These are phyloP conservation scores for Poecilia latipinna DNA, from an alignment of 2,113 vertebrate genomes.

Conservation along the genomic window DNA sequence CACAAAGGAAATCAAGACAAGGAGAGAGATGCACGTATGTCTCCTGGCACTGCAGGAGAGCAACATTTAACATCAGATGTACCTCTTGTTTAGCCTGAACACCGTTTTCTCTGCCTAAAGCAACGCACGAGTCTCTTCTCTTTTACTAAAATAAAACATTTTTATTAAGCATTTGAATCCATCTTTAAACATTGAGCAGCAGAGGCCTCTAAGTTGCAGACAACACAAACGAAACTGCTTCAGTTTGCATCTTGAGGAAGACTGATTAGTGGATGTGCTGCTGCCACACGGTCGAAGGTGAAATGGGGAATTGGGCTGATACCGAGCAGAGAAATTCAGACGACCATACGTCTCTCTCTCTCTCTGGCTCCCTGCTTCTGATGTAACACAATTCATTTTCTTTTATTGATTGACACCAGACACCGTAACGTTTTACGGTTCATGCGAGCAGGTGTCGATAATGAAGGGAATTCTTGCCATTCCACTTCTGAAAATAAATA, in stretches of 20 bases:
- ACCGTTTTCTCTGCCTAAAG: conserved; percentile 2
- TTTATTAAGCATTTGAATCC: conserved; percentile 42
- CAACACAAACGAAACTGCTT: conserved; percentile 47
- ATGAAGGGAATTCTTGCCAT: conserved; percentile 50
- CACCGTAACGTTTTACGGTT: conserved; percentile 26
- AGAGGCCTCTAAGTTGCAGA: conserved; percentile 12
- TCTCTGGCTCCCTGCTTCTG: conserved; percentile 43
- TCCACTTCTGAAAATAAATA: conserved; percentile 30
- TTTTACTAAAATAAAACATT: background rate
- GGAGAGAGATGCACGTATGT: conserved; percentile 9
- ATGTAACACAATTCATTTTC: conserved; percentile 61
- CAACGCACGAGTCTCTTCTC: background rate
- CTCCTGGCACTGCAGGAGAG: conserved; percentile 17
- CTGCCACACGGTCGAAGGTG: conserved; percentile 12
- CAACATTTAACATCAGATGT: conserved; percentile 20
- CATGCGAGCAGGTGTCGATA: conserved; percentile 30
- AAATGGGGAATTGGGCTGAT: conserved; percentile 42
- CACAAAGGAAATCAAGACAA: conserved; percentile 35
- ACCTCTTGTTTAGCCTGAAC: conserved; percentile 21
- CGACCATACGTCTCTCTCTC: conserved; percentile 38
- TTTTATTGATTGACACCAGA: conserved; percentile 66
- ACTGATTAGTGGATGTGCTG: conserved; percentile 37
- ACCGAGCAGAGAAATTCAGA: conserved; percentile 30
- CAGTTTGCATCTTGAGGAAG: conserved; percentile 34
- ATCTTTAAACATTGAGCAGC: conserved; percentile 26